Evolutionary conservation across 2,113 vertebrate genomes (phyloP).

Genomic region (Ageneiosus marmoratus): DNA sequence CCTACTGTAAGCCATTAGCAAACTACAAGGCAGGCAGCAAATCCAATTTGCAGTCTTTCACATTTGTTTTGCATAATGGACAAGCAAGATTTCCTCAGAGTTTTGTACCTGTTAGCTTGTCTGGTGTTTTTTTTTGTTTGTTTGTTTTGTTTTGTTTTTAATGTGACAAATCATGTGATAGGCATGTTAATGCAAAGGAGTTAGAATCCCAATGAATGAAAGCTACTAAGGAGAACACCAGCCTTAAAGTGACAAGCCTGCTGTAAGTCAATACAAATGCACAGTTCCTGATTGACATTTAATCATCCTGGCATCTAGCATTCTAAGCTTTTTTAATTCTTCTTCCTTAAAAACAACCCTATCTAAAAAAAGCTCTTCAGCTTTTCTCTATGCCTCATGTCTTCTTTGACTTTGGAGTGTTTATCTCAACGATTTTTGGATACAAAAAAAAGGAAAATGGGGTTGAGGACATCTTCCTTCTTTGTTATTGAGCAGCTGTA

Average conservation of each 20-base stretch:
- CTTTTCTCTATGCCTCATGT: neutral
- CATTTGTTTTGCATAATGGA: constrained; percentile 37
- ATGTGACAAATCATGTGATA: constrained; percentile 38
- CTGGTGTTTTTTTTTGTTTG: constrained; percentile 13
- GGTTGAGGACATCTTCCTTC: constrained; percentile 44
- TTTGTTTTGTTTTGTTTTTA: too few species aligned
- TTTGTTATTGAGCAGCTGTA: constrained; percentile 56
- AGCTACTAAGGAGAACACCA: constrained; percentile 17
- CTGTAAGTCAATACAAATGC: constrained; percentile 40
- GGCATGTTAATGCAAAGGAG: constrained; percentile 29
- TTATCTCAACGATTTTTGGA: constrained; percentile 27
- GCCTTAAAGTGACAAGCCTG: constrained; percentile 38
- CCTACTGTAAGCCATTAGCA: constrained; percentile 33
- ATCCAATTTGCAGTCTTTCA: constrained; percentile 40
- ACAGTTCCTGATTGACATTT: constrained; percentile 24
- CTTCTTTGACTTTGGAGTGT: constrained; percentile 41
- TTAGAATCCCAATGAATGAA: constrained; percentile 5
- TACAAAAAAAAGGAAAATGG: neutral
- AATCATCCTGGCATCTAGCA: constrained; percentile 24
- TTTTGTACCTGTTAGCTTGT: constrained; percentile 26
- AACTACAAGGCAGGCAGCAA: constrained; percentile 21
- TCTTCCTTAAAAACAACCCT: constrained; percentile 31
- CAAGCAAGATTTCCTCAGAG: constrained; percentile 21
- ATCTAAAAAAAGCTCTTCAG: neutral
- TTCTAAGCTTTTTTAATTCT: constrained; percentile 23